Conservation (phyloP, 2,113 vertebrate genomes). For the Hystrix brachyura region DNA sequence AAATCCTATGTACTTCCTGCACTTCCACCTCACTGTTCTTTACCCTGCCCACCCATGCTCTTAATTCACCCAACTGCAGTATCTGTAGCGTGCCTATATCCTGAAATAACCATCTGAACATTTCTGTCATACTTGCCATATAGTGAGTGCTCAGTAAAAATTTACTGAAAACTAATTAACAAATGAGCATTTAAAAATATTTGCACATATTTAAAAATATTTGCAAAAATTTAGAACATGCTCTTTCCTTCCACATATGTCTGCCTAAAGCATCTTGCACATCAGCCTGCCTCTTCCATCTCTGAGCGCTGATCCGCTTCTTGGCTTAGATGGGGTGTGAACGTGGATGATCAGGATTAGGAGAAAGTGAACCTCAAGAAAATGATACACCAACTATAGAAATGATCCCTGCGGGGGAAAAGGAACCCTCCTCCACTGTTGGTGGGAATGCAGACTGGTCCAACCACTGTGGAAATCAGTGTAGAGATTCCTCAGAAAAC, state of each 20-base stretch:
- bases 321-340: not conserved
- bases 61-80: not conserved
- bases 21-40: not conserved
- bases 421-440: too few relatives aligned
- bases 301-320: not conserved
- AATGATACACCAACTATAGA: not conserved
- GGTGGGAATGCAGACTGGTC: too few relatives aligned
- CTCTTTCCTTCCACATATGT: not conserved
- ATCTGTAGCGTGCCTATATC: not conserved
- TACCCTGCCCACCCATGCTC: not conserved
- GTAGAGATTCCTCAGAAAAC: too few relatives aligned
- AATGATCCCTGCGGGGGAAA: too few relatives aligned
- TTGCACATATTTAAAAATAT: constrained; percentile 9
- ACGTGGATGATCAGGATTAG: not conserved
- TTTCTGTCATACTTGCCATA: not conserved
- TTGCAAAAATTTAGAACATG: constrained; percentile 16
- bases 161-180: constrained; percentile 7
- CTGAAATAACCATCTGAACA: not conserved
- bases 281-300: not conserved
- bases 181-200: not conserved
- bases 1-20: not conserved
- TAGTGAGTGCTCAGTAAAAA: not conserved
- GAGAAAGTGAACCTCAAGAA: not conserved
- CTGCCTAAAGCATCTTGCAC: not conserved
- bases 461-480: too few relatives aligned